A percentile compares a stretch with the other conserved stretches of the same genome.
These are phyloP conservation scores for Erebia palarica DNA, from an alignment of 2,888 invertebrate species.

Conservation along the genomic window DNA sequence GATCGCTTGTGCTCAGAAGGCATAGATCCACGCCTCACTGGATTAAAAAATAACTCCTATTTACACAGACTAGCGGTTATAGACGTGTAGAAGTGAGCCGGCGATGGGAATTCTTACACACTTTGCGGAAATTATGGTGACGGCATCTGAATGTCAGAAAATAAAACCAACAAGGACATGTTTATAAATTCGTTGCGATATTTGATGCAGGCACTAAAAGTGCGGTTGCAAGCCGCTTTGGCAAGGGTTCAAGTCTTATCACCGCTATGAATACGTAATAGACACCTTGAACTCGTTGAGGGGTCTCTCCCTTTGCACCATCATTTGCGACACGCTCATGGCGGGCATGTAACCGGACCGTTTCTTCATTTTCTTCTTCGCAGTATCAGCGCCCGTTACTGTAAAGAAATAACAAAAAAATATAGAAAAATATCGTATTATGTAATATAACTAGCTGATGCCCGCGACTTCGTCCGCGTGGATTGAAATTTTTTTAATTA, in stretches of 20 bases:
- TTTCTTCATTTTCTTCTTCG: slow-evolving; percentile 85
- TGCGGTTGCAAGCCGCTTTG: slow-evolving; percentile 51
- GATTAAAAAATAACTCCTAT: too few species aligned
- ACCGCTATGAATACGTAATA: slow-evolving; percentile 55
- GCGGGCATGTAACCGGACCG: slow-evolving; percentile 82
- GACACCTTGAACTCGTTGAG: slow-evolving; percentile 77
- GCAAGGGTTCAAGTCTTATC: slow-evolving; percentile 65
- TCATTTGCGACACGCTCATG: slow-evolving; percentile 85
- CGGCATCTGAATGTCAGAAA: neutral
- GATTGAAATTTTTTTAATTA: too few species aligned
- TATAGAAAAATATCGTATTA: neutral
- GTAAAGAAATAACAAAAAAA: slow-evolving; percentile 43
- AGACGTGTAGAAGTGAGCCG: too few species aligned
- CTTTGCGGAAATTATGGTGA: neutral
- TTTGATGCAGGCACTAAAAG: slow-evolving; percentile 47
- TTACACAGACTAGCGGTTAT: too few species aligned
- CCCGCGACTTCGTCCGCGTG: too few species aligned
- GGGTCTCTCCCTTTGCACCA: slow-evolving; percentile 85
- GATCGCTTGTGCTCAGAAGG: too few species aligned
- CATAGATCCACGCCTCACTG: too few species aligned
- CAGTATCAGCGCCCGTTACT: slow-evolving; percentile 68
- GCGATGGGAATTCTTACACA: too few species aligned
- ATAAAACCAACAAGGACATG: slow-evolving; percentile 1
- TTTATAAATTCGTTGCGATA: slow-evolving; percentile 34
- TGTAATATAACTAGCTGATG: too few species aligned